phyloP scores from a whole-genome alignment of 2,888 invertebrate species.

The Odontocerum albicorne region DNA sequence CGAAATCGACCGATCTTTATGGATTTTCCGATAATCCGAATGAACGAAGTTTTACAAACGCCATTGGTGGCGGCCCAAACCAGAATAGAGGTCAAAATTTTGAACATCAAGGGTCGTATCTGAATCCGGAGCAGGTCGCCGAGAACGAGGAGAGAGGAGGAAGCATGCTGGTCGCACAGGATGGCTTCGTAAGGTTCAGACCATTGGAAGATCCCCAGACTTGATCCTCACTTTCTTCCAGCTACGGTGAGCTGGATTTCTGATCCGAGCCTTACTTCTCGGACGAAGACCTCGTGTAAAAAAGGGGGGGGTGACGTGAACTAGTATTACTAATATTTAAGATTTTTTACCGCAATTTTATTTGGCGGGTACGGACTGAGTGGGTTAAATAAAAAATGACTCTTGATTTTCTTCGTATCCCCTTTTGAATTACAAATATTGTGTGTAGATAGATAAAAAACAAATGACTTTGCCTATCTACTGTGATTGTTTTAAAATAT shows the following conservation, averaged over 20 bases:
- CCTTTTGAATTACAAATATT: not conserved
- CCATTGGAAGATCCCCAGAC: conserved; percentile 64
- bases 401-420: no score
- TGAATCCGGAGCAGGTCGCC: conserved; percentile 59
- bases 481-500: conserved; percentile 5
- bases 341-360: no score
- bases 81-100: conserved; percentile 51
- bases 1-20: conserved; percentile 62
- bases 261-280: conserved; percentile 35
- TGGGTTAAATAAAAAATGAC: no score
- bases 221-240: conserved; percentile 43
- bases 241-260: conserved; percentile 37
- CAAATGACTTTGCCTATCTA: conserved; percentile 12
- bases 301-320: not conserved
- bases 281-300: conserved; percentile 36
- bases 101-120: conserved; percentile 57
- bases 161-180: conserved; percentile 88
- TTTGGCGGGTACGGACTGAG: no score
- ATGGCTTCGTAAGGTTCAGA: conserved; percentile 85
- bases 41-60: conserved; percentile 43
- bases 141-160: conserved; percentile 57
- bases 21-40: conserved; percentile 57
- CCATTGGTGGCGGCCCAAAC: conserved; percentile 48
- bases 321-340: conserved; percentile 2
- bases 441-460: conserved; percentile 4